Percentiles rank a stretch among this genome's conserved stretches.
These are phyloP conservation scores for Cyrtorhinus lividipennis DNA, from an alignment of 1,140 invertebrate species.

Conservation along the genomic window DNA sequence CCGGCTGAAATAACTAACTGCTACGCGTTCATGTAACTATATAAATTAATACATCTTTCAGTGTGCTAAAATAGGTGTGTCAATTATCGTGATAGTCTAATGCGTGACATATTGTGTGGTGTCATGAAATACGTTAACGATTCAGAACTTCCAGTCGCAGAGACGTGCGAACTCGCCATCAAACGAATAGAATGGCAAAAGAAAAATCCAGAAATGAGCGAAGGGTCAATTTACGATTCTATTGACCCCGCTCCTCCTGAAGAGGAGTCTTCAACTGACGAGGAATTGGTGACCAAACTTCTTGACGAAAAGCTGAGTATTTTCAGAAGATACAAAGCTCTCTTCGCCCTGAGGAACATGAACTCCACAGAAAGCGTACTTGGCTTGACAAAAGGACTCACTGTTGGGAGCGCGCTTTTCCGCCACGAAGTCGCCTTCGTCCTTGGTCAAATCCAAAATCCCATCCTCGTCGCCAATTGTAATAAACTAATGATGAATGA, in stretches of 20 bases:
- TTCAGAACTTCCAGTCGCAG: slow-evolving; percentile 67
- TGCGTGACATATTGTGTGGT: too few relatives aligned
- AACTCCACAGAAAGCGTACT: slow-evolving; percentile 58
- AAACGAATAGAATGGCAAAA: slow-evolving; percentile 68
- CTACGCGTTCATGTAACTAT: too few relatives aligned
- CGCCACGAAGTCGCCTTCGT: slow-evolving; percentile 97
- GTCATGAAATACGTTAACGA: too few relatives aligned
- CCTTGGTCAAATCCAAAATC: slow-evolving; percentile 85
- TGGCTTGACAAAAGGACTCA: slow-evolving; percentile 49
- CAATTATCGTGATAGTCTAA: too few relatives aligned
- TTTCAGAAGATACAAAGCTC: slow-evolving; percentile 88
- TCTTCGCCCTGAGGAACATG: slow-evolving; percentile 91
- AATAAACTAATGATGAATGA: too few relatives aligned
- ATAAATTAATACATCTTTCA: too few relatives aligned
- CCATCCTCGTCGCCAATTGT: too few relatives aligned
- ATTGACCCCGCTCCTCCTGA: slow-evolving; percentile 85
- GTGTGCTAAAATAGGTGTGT: too few relatives aligned
- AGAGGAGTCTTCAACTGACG: slow-evolving; percentile 38
- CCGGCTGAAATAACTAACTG: too few relatives aligned
- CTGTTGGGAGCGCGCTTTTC: slow-evolving; percentile 76
- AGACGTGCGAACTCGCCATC: slow-evolving; percentile 89
- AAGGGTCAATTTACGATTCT: slow-evolving; percentile 54
- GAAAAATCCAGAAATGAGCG: too few relatives aligned
- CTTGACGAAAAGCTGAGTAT: slow-evolving; percentile 59
- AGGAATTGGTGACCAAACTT: slow-evolving; percentile 46